Conservation (phyloP, 2,888 invertebrate species). For the Ctena decussata region DNA sequence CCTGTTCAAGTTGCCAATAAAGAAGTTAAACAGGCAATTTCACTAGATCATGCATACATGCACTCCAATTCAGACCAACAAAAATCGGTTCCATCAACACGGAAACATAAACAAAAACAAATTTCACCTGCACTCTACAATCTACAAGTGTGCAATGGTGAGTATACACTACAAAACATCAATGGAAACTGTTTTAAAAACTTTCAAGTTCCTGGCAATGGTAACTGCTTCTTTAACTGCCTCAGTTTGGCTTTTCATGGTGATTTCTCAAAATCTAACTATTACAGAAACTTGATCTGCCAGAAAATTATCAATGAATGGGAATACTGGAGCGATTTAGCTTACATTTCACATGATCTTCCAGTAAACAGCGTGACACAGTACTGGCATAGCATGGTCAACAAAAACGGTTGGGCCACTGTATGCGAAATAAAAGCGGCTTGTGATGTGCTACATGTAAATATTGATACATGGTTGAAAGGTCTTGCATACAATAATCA, state of each 20-base stretch:
- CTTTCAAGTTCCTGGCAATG: conserved; percentile 10
- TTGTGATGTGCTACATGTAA: not conserved
- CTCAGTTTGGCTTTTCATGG: not conserved
- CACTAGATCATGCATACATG: too few species aligned
- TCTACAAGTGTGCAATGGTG: too few species aligned
- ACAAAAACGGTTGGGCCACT: not conserved
- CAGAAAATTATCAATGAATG: not conserved
- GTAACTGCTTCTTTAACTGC: conserved; percentile 12
- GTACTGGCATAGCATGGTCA: not conserved
- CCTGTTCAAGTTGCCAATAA: too few species aligned
- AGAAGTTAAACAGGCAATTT: too few species aligned
- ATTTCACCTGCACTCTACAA: too few species aligned
- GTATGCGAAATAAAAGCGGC: not conserved
- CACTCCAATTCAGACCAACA: too few species aligned
- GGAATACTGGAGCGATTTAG: not conserved
- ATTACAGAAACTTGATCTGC: not conserved
- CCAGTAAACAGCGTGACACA: not conserved
- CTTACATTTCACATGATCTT: not conserved
- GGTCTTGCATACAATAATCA: too few species aligned
- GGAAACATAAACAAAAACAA: too few species aligned
- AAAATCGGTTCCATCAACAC: too few species aligned
- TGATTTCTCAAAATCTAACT: not conserved
- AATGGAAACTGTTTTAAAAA: too few species aligned
- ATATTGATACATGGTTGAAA: conserved; percentile 6
- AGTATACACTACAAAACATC: too few species aligned